A percentile compares a stretch with the other conserved stretches of the same genome.
Conservation (phyloP, 2,113 vertebrate genomes). For the Ascaphus truei region DNA sequence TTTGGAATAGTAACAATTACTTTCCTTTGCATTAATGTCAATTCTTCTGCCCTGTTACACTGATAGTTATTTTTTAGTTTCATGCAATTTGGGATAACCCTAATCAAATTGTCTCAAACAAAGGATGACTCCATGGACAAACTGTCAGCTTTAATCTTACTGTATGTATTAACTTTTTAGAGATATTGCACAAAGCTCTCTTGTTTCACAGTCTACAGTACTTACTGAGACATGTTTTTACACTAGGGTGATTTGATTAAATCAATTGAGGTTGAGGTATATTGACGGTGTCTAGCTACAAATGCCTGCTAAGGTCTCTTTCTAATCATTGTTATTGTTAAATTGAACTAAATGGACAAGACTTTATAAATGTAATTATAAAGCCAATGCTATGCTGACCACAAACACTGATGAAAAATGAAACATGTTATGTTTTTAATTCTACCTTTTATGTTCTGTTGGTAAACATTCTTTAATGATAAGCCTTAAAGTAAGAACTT, state of each 20-base stretch:
- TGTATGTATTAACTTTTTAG: slow-evolving; percentile 33
- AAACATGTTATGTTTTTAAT: too few relatives aligned
- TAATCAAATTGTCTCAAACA: background rate
- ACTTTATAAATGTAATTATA: background rate
- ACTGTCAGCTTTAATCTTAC: slow-evolving; percentile 38
- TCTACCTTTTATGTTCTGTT: too few relatives aligned
- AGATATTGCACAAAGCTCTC: slow-evolving; percentile 40
- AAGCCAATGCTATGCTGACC: too few relatives aligned
- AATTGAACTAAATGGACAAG: background rate
- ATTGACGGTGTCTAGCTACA: slow-evolving; percentile 17
- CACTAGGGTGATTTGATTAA: slow-evolving; percentile 46
- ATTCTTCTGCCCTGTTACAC: background rate
- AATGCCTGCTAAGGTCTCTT: slow-evolving; percentile 13
- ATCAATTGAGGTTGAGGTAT: slow-evolving; percentile 35
- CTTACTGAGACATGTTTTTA: slow-evolving; percentile 40
- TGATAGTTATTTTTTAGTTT: background rate
- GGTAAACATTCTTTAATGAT: too few relatives aligned
- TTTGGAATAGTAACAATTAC: too few relatives aligned
- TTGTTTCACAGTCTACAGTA: background rate
- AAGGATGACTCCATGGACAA: background rate
- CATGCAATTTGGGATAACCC: background rate
- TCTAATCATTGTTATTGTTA: background rate
- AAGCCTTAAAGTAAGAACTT: too few relatives aligned
- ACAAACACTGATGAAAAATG: too few relatives aligned
- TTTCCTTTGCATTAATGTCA: background rate